Percentiles rank a stretch among this genome's conserved stretches.
These are phyloP conservation scores for Cynodonichthys magdalenae DNA, from an alignment of 2,797 vertebrate species.

Conservation along the genomic window DNA sequence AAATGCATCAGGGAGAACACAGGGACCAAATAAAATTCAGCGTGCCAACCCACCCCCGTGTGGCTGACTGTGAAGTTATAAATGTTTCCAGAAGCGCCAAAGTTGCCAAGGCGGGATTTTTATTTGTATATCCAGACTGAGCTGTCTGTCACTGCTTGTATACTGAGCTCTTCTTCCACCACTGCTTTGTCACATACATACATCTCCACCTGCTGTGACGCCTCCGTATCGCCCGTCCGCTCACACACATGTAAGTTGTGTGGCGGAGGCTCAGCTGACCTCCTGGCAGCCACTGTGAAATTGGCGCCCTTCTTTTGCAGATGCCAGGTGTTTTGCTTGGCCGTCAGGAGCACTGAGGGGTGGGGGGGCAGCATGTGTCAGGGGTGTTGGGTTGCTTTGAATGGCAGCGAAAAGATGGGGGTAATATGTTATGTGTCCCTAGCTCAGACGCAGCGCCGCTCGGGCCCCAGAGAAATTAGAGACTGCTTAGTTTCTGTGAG, in stretches of 20 bases:
- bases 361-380: slow-evolving; percentile 56
- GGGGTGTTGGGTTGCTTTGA: slow-evolving; percentile 66
- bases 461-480: slow-evolving; percentile 36
- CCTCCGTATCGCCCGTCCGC: no score
- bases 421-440: slow-evolving; percentile 48
- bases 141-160: slow-evolving; percentile 36
- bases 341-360: slow-evolving; percentile 47
- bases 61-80: slow-evolving; percentile 5
- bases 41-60: slow-evolving; percentile 9
- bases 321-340: slow-evolving; percentile 83
- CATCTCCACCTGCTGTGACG: slow-evolving; percentile 9
- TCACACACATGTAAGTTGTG: slow-evolving; percentile 29
- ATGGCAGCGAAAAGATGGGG: slow-evolving; percentile 47
- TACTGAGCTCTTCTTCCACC: slow-evolving; percentile 28
- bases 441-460: slow-evolving; percentile 9
- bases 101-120: slow-evolving; percentile 19
- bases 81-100: slow-evolving; percentile 30
- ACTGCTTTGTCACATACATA: slow-evolving; percentile 24
- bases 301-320: slow-evolving; percentile 66
- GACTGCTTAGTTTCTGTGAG: slow-evolving; percentile 31
- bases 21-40: slow-evolving; percentile 37
- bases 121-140: slow-evolving; percentile 31
- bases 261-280: slow-evolving; percentile 63
- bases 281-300: slow-evolving; percentile 66
- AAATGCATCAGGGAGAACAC: slow-evolving; percentile 49